Evolutionary conservation across 30 jellyfish, hydroid and myxozoan genomes (phyloP).

Genomic region (Catostylus mosaicus): DNA sequence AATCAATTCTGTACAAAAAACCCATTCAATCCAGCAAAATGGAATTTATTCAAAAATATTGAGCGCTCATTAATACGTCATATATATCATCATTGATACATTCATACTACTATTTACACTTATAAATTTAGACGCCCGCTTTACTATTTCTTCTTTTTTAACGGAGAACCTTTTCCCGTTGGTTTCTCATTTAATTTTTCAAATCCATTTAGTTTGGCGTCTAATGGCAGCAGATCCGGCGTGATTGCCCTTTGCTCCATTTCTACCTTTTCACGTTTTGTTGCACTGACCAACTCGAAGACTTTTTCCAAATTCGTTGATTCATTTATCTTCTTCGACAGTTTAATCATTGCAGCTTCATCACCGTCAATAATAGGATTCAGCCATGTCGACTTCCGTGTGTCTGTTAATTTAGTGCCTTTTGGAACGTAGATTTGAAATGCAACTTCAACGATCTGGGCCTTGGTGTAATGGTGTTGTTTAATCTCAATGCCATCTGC

Average conservation of each 20-base stretch:
- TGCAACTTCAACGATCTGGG: slow-evolving; percentile 77
- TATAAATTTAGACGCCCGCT: too few species aligned
- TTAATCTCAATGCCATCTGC: slow-evolving; percentile 35
- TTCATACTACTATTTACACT: too few species aligned
- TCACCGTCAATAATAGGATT: slow-evolving; percentile 86
- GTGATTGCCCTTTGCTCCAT: slow-evolving; percentile 66
- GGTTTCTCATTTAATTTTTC: slow-evolving; percentile 37
- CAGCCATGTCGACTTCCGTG: slow-evolving; percentile 95
- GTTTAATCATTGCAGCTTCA: slow-evolving; percentile 67
- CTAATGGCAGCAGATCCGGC: slow-evolving; percentile 70
- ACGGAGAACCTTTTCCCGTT: not conserved
- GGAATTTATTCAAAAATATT: too few species aligned
- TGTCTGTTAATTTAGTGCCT: slow-evolving; percentile 78
- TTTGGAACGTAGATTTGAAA: slow-evolving; percentile 83
- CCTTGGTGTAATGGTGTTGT: slow-evolving; percentile 62
- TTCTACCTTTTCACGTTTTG: slow-evolving; percentile 44
- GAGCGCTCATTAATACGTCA: too few species aligned
- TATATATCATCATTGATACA: too few species aligned
- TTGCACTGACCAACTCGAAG: slow-evolving; percentile 41
- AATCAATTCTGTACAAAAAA: too few species aligned
- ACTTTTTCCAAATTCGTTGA: slow-evolving; percentile 50
- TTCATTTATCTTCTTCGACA: slow-evolving; percentile 59
- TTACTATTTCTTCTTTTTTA: slow-evolving; percentile 19
- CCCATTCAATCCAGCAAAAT: too few species aligned
- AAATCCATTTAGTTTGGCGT: slow-evolving; percentile 69